Evolutionary conservation across 2,888 invertebrate species (phyloP), one percentile per base, ranked within the genome.

Genomic region (Labia minor): DNA sequence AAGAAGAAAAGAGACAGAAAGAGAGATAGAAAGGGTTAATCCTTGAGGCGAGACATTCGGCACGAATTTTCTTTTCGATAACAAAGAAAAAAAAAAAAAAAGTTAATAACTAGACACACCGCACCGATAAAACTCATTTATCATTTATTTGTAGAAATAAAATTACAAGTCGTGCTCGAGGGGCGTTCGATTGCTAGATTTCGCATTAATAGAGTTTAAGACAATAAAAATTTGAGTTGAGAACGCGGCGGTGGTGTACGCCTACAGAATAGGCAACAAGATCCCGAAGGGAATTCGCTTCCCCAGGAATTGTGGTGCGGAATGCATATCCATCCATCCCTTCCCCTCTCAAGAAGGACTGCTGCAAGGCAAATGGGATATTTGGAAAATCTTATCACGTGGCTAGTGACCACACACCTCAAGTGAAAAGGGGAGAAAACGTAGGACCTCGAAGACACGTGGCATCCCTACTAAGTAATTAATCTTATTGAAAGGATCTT

Each of bases 71-170:
- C 26, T 26, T 26, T 26, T 10, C 49, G 26, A 26, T 26, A 26
- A 26, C 26, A 26, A 8, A 26, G 8, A 26, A 26, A 26, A 26
- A 49, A n/a, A 49, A 49, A 3, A 49, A 49, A 49, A 49, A 49
- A 49, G 49, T 49, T 49, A 49, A 49, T 49, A 49, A 49, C 49
- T 49, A 49, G n/a, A 49, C 49, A n/a, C 49, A 26, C 3, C 4
- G 49, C 49, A 49, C 16, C 16, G 49, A 49, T 49, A 49, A 49
- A 49, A 49, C 49, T n/a, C 49, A 49, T 49, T 49, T 49, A 49
- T 49, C 49, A 49, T 49, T 49, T 49, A 49, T 49, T 49, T 49
- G 49, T 49, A 49, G 49, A 49, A 49, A 49, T 49, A 49, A 49
- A 49, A 49, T 49, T 49, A 49, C 49, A 49, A 49, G 16, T 49